Base-by-base conservation (phyloP, 2,113 vertebrate species). In the Fulmarus glacialis region DNA sequence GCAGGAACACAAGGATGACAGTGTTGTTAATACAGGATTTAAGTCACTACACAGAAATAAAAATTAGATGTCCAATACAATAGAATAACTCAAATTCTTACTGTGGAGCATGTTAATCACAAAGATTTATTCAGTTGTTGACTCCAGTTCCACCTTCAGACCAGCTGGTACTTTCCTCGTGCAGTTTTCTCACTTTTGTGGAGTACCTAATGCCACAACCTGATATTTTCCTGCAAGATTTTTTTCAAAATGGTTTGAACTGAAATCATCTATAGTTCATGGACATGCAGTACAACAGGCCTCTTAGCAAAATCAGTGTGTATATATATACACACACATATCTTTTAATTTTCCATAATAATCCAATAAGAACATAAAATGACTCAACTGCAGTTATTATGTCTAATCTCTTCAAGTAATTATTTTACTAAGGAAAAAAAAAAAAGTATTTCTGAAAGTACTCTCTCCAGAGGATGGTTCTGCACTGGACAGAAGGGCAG, bases 371-470 rank as follows among this genome's bases (percentile, higher is more conserved):
- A 80, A 58, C 15, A 50, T 3, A 32, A 42, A 62, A 70, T 83
- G 66, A 77, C 36, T 92, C 80, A 90, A 72, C 47, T 53, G 23
- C 18, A 55, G 8, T 55, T 82, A 87, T 85, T 85, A 70, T 15
- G 27, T 53, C 32, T 89, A 80, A 95, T 85, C 43, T 87, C 36
- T 96, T 47, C 12, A 64, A 91, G 68, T 91, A 87, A 93, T 89
- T 91, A 67, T 92, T 91, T 89, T 89, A 82, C 45, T 66, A 64
- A 68, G 36, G 3, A 9, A 68, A 91, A 80, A 13, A 55, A n/a
- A 16, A n/a, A 19, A 36, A 64, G 8, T 45, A 34, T 89, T 91
- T 94, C 62, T 84, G 50, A 80, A 89, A 96, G 53, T 6, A 3
- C 15, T 62, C 40, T 97, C 71, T 73, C 70, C 45, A 80, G 81